Evolutionary conservation across 2,888 invertebrate genomes (phyloP).

Genomic region (Malacosoma neustria): DNA sequence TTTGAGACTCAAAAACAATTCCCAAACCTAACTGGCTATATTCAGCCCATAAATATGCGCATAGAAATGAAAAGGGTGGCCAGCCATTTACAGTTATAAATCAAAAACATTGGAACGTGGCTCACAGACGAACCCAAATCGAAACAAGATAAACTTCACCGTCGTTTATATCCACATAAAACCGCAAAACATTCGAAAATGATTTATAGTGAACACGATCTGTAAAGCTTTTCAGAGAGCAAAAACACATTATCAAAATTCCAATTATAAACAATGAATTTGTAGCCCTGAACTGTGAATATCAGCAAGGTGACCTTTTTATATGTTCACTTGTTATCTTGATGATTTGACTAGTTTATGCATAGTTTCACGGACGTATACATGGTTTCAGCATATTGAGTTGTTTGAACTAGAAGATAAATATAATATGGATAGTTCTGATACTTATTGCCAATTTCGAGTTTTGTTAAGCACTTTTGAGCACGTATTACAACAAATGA

Average conservation of each 20-base stretch:
- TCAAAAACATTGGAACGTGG: slow-evolving; percentile 29
- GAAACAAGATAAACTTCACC: slow-evolving; percentile 54
- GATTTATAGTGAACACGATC: slow-evolving; percentile 60
- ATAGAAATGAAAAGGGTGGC: background rate
- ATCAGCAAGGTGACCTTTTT: background rate
- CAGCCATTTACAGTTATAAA: slow-evolving; percentile 19
- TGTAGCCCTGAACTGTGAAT: slow-evolving; percentile 29
- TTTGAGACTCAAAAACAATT: background rate
- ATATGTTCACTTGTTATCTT: no score
- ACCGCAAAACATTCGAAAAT: slow-evolving; percentile 62
- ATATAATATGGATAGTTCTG: no score
- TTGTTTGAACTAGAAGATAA: no score
- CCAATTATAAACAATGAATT: slow-evolving; percentile 52
- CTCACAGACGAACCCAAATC: slow-evolving; percentile 35
- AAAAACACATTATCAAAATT: slow-evolving; percentile 66
- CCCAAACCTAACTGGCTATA: background rate
- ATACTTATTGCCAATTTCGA: no score
- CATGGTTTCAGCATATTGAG: no score
- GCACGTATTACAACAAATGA: no score
- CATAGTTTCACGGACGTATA: no score
- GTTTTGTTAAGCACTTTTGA: no score
- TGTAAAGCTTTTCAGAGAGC: slow-evolving; percentile 48
- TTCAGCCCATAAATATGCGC: background rate
- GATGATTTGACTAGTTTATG: no score
- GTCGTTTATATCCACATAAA: slow-evolving; percentile 53